phyloP scores from a whole-genome alignment of 2,113 vertebrate genomes.

The Macquaria ambigua region DNA sequence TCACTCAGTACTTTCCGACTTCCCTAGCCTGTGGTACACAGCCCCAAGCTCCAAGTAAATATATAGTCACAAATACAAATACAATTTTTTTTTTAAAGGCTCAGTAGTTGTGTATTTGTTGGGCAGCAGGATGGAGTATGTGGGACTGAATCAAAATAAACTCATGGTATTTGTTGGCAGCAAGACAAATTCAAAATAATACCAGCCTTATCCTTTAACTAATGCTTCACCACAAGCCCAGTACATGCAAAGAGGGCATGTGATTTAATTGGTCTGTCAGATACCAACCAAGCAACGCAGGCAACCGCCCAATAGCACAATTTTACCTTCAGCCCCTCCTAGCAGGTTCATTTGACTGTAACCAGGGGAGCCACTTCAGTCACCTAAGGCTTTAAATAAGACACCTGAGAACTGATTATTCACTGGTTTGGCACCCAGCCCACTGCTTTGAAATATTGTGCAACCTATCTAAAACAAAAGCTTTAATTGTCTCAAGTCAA shows the following conservation, averaged over 20 bases:
- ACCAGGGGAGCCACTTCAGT: not conserved
- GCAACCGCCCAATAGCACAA: not conserved
- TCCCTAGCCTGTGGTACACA: too few species aligned
- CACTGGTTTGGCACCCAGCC: not conserved
- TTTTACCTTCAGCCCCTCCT: too few species aligned
- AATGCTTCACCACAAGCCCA: not conserved
- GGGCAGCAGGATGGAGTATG: not conserved
- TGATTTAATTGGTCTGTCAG: not conserved
- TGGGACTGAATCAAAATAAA: not conserved
- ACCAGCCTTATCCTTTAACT: not conserved
- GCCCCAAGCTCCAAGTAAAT: too few species aligned
- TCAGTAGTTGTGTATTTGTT: not conserved
- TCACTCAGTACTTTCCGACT: too few species aligned
- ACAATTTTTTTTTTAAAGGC: not conserved
- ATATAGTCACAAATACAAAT: too few species aligned
- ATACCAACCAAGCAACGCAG: not conserved
- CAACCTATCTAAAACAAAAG: not conserved
- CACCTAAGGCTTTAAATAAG: not conserved
- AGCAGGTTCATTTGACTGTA: not conserved
- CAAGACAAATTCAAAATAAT: not conserved
- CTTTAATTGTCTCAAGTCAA: not conserved
- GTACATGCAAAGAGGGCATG: not conserved
- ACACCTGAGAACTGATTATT: not conserved
- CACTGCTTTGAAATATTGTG: not conserved
- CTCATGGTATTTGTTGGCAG: not conserved